Base-by-base conservation (phyloP, 1,140 invertebrate species). In the Tribolium castaneum region DNA sequence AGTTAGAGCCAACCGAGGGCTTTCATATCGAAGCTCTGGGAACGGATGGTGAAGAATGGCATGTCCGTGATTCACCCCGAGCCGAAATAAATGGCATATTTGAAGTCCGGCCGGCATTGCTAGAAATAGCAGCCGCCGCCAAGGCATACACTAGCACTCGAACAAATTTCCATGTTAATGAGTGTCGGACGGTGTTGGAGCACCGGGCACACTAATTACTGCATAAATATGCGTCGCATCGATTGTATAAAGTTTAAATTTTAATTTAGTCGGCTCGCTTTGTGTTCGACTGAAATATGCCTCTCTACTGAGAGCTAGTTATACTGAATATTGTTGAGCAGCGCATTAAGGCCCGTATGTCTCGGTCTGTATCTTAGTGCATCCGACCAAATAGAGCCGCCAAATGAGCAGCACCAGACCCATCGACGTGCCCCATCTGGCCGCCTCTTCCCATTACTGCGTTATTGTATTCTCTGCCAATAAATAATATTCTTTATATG, bases 401-500 rank as follows among this genome's bases (percentile, higher is more conserved):
- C n/a, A 34, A 35, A 35, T 25, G 25, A 13, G 6, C 10, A 35
- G n/a, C 25, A 9, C 25, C n/a, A 35, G 6, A 9, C 59, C 30
- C 25, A 35, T 9, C 25, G n/a, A 13, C 59, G 10, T 9, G n/a
- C 6, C 30, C 39, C 10, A 16, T 5, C 70, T 72, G 78, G 70
- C 35, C 78, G 70, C 10, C 78, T 81, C 54, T 74, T 73, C 78
- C 81, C 80, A 82, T 82, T 83, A 83, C 82, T 62, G 80, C 76
- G 79, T 83, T 82, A 84, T 84, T 84, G 83, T 84, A 83, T 81
- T 81, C 83, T 71, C 75, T 78, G 83, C 83, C 83, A 84, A 84
- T 84, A 84, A 84, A 84, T 84, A 84, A 84, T 84, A 84, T 84
- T 84, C 83, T 84, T 84, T 84, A 84, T 84, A 83, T 83, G 82